Evolutionary conservation across 2,797 vertebrate genomes (phyloP), one percentile per base, ranked within the genome.

Genomic region (Acipenser ruthenus): DNA sequence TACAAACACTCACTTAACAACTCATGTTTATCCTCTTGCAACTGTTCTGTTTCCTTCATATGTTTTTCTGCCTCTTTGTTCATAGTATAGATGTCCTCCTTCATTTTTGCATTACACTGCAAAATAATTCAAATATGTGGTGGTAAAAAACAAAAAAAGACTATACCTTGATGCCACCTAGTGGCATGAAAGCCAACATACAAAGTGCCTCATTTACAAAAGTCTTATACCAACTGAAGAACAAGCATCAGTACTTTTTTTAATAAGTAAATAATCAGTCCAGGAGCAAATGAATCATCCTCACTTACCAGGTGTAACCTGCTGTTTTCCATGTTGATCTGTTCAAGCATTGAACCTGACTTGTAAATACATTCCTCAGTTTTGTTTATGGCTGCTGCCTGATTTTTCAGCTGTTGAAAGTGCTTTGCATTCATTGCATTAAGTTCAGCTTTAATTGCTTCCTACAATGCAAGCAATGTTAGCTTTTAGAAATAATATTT

Each of bases 251-350:
- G 4, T 6, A 12, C 9, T 6, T 65, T 48, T 48, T 37, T 47
- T 8, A 47, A 23, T 49, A 47, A 58, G 15, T 58, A 12, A 15
- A 10, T 15, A 10, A 12, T 13, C 12, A 51, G 13, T 11, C 10
- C 4, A 9, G 7, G 3, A 6, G 4, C 8, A 52, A n/a, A n/a
- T 58, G 55, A 37, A 37, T 37, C 68, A 85, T 53, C 18, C 47
- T 48, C 12, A 60, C 84, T 83, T 74, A 87, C 87, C 68, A 68
- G n/a, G 78, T 64, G 84, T 55, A 88, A 61, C 56, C 65, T 80
- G 77, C 77, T 62, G 64, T 85, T 88, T 77, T 88, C 77, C 0
- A 58, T 62, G 6, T 74, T 67, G 68, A 86, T 73, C 56, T 70
- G 48, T 8, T 81, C 75, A 13, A 65, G n/a, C 66, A 76, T 83